Evolutionary conservation across 2,797 vertebrate genomes (phyloP), one percentile per base, ranked within the genome.

Genomic region (Rhinatrema bivittatum): DNA sequence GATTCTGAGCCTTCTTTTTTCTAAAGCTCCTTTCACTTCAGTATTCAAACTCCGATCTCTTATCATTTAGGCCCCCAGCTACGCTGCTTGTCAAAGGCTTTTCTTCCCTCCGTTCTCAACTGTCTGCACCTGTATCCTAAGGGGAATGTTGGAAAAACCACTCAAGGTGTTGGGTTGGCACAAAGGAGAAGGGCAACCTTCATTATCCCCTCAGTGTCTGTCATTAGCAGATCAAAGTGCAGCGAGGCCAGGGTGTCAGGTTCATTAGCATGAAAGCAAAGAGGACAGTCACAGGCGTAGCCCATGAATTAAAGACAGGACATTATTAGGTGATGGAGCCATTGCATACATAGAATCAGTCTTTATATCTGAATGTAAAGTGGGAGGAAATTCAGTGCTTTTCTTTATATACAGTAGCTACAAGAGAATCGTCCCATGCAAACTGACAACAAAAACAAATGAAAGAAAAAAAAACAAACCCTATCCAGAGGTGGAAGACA

Each of bases 181-280:
- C 9, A 25, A 46, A 57, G 22, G 13, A 36, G 7, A 31, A 52
- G 42, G 7, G 15, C 29, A 47, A 14, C 30, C 29, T 44, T 40
- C 30, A 9, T 18, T 64, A 46, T 37, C 43, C 15, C 36, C 50
- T 53, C 48, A 46, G 6, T 30, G 57, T 39, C 32, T 58, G 62
- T 53, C 60, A 62, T 16, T 2, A 4, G 1, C 6, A 68, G 52
- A 72, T 68, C 60, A 75, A 75, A 72, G 62, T 36, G 29, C 19
- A 30, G 9, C 1, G 13, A 9, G 12, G 16, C 34, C 60, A 25
- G 21, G 16, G 1, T 33, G 50, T 47, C 49, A 61, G 40, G 2
- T 46, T 56, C 43, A 53, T 55, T 48, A 55, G 30, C 28, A 20
- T 54, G 47, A 46, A 50, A 58, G 47, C 2, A 42, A 43, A 24